Evolutionary conservation across 2,888 invertebrate species (phyloP).

Genomic region (Colostygia pectinataria): DNA sequence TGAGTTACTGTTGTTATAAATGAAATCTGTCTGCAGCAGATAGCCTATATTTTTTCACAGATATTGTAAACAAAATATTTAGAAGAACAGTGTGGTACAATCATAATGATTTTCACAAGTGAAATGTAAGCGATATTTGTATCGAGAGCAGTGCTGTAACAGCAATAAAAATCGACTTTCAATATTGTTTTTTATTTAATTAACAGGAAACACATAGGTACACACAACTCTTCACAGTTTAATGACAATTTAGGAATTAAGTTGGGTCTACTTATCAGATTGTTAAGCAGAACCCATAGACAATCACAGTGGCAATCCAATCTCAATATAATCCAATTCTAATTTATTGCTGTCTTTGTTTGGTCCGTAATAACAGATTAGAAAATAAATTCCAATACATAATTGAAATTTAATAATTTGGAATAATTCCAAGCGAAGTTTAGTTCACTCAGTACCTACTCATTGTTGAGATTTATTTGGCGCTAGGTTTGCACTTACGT

Average conservation of each 20-base stretch:
- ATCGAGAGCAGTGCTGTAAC: conserved; percentile 77
- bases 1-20: conserved; percentile 43
- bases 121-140: conserved; percentile 76
- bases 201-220: conserved; percentile 8
- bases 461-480: too few species aligned
- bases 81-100: conserved; percentile 57
- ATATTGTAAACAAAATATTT: conserved; percentile 36
- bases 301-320: too few species aligned
- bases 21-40: conserved; percentile 38
- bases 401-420: too few species aligned
- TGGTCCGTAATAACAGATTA: too few species aligned
- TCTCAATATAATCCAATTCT: too few species aligned
- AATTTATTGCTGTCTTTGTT: too few species aligned
- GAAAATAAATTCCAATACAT: too few species aligned
- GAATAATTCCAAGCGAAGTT: too few species aligned
- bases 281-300: too few species aligned
- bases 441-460: too few species aligned
- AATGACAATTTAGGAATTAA: not conserved
- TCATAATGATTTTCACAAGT: conserved; percentile 61
- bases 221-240: not conserved
- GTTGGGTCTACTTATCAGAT: too few species aligned
- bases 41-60: conserved; percentile 50
- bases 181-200: conserved; percentile 44
- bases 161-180: conserved; percentile 80
- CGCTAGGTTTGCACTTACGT: too few species aligned